These are phyloP conservation scores for Antheraea mylitta DNA, from an alignment of 1,140 invertebrate species.

Conservation along the genomic window DNA sequence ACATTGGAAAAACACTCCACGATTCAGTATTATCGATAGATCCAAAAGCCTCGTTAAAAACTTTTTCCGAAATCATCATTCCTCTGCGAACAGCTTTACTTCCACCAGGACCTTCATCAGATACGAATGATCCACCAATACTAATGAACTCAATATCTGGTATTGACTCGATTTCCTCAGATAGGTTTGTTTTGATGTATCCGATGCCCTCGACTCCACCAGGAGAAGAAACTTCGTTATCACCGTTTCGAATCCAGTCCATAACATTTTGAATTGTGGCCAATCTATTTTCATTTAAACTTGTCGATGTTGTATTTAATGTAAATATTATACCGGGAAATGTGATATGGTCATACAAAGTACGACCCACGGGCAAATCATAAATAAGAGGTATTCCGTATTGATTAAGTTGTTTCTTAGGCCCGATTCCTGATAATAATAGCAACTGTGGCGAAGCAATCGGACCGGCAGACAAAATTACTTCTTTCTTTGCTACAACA, in stretches of 20 bases:
- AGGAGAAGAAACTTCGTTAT: slow-evolving; percentile 25
- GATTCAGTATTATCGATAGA: slow-evolving; percentile 28
- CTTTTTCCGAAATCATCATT: slow-evolving; percentile 27
- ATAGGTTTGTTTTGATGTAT: slow-evolving; percentile 72
- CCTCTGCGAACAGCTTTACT: slow-evolving; percentile 35
- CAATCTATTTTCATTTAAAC: slow-evolving; percentile 31
- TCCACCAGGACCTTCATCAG: slow-evolving; percentile 28
- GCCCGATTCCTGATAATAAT: slow-evolving; percentile 73
- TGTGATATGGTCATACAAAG: slow-evolving; percentile 83
- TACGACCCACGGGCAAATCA: slow-evolving; percentile 85
- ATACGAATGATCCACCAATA: slow-evolving; percentile 29
- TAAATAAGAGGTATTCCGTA: slow-evolving; percentile 72
- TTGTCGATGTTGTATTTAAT: slow-evolving; percentile 36
- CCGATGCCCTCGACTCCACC: slow-evolving; percentile 49
- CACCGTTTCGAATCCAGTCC: slow-evolving; percentile 19
- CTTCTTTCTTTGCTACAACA: slow-evolving; percentile 73
- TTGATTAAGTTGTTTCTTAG: slow-evolving; percentile 56
- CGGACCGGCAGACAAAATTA: slow-evolving; percentile 78
- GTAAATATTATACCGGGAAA: slow-evolving; percentile 44
- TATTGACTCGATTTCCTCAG: slow-evolving; percentile 42
- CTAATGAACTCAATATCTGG: slow-evolving; percentile 81
- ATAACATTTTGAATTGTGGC: slow-evolving; percentile 18
- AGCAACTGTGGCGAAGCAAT: slow-evolving; percentile 78
- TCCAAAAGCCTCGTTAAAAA: slow-evolving; percentile 39
- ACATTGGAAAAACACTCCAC: slow-evolving; percentile 36